Percentiles rank a stretch among this genome's conserved stretches.
Evolutionary conservation across 2,888 invertebrate genomes (phyloP).

Genomic region (Cetonia aurata): DNA sequence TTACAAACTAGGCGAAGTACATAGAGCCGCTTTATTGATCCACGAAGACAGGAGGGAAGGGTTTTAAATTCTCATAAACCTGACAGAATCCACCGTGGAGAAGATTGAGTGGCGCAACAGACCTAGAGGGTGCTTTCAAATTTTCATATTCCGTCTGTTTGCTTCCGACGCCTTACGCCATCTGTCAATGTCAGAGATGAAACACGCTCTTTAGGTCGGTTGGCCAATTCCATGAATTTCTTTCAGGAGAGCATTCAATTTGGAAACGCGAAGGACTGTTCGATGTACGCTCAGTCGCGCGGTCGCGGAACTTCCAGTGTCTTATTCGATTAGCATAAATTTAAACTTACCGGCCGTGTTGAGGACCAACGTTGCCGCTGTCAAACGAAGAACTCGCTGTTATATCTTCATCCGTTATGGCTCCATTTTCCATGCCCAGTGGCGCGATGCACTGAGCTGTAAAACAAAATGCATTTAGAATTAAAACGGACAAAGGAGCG

Average conservation of each 20-base stretch:
- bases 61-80: constrained; percentile 64
- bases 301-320: constrained; percentile 50
- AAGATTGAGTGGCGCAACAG: constrained; percentile 60
- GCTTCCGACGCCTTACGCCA: constrained; percentile 58
- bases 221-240: constrained; percentile 60
- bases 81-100: constrained; percentile 60
- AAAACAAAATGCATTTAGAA: constrained; percentile 59
- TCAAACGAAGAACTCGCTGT: constrained; percentile 90
- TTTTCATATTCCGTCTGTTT: constrained; percentile 62
- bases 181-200: constrained; percentile 59
- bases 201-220: constrained; percentile 57
- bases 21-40: constrained; percentile 58
- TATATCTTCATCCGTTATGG: constrained; percentile 85
- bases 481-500: constrained; percentile 18
- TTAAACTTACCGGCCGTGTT: constrained; percentile 81
- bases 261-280: constrained; percentile 57
- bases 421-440: constrained; percentile 88
- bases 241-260: constrained; percentile 56
- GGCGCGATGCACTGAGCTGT: constrained; percentile 85
- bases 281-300: constrained; percentile 49
- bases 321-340: constrained; percentile 60
- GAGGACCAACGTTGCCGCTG: constrained; percentile 87
- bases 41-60: constrained; percentile 56
- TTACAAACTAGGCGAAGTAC: constrained; percentile 52
- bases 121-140: constrained; percentile 59